phyloP scores from a whole-genome alignment of 2,888 invertebrate species.

The Drosophila differens region DNA sequence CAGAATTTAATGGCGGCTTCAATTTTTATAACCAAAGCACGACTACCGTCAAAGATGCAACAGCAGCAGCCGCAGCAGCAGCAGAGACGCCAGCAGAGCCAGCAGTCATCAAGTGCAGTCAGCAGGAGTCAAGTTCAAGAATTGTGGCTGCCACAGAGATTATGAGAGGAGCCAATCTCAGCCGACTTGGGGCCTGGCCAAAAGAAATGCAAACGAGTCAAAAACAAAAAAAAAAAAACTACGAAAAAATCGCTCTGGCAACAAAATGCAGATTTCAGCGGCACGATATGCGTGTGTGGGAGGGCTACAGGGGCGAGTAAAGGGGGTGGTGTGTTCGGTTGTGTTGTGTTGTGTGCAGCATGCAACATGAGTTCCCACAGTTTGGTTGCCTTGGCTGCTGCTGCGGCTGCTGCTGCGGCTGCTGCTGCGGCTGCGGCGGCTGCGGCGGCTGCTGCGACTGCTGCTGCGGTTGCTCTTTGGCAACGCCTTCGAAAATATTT shows the following conservation, averaged over 20 bases:
- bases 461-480: slow-evolving; percentile 76
- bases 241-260: slow-evolving; percentile 18
- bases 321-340: slow-evolving; percentile 16
- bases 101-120: slow-evolving; percentile 53
- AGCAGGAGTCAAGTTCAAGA: slow-evolving; percentile 58
- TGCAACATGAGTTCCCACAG: slow-evolving; percentile 80
- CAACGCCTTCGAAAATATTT: slow-evolving; percentile 71
- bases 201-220: slow-evolving; percentile 77
- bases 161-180: slow-evolving; percentile 70
- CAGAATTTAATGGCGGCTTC: slow-evolving; percentile 82
- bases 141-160: slow-evolving; percentile 49
- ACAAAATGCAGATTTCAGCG: slow-evolving; percentile 77
- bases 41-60: slow-evolving; percentile 71
- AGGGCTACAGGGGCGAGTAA: neutral
- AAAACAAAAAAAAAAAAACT: slow-evolving; percentile 5
- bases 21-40: slow-evolving; percentile 81
- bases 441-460: slow-evolving; percentile 60
- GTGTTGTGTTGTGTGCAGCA: slow-evolving; percentile 65
- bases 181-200: slow-evolving; percentile 22
- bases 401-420: slow-evolving; percentile 47
- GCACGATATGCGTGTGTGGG: slow-evolving; percentile 63
- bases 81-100: slow-evolving; percentile 7
- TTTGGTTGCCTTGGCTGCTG: slow-evolving; percentile 36
- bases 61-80: slow-evolving; percentile 7
- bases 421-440: slow-evolving; percentile 64